Conservation (phyloP, 2,888 invertebrate genomes). For the Ditula angustiorana region DNA sequence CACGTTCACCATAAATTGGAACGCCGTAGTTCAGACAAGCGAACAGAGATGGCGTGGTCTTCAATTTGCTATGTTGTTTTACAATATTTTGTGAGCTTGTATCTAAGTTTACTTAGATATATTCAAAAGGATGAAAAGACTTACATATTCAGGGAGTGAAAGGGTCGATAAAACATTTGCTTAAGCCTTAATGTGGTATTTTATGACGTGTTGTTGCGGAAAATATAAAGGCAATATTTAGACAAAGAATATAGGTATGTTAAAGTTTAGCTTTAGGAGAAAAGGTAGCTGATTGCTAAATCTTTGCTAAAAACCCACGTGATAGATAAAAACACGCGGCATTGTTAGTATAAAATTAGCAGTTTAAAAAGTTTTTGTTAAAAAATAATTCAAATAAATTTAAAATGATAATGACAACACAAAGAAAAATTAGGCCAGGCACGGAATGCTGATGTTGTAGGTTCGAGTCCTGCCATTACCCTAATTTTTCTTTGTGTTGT, state of each 20-base stretch:
- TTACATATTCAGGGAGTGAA: neutral
- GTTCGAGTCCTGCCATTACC: no score
- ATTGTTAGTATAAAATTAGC: no score
- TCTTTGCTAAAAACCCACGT: no score
- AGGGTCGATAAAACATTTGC: slow-evolving; percentile 5
- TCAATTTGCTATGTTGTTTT: neutral
- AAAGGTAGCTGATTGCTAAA: neutral
- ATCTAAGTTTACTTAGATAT: neutral
- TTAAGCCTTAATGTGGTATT: neutral
- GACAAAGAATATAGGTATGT: neutral
- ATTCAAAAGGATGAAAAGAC: neutral
- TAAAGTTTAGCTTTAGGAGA: neutral
- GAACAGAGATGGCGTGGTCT: slow-evolving; percentile 7
- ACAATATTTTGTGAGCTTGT: neutral
- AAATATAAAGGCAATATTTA: neutral
- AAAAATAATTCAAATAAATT: no score
- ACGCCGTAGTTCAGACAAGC: neutral
- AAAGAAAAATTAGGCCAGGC: no score
- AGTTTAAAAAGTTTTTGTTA: no score
- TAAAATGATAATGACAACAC: no score
- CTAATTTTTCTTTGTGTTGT: no score
- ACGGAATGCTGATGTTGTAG: no score
- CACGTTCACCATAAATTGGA: neutral
- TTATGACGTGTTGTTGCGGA: neutral
- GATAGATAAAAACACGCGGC: no score